phyloP scores from a whole-genome alignment of 2,113 vertebrate genomes.

The Psophia crepitans region DNA sequence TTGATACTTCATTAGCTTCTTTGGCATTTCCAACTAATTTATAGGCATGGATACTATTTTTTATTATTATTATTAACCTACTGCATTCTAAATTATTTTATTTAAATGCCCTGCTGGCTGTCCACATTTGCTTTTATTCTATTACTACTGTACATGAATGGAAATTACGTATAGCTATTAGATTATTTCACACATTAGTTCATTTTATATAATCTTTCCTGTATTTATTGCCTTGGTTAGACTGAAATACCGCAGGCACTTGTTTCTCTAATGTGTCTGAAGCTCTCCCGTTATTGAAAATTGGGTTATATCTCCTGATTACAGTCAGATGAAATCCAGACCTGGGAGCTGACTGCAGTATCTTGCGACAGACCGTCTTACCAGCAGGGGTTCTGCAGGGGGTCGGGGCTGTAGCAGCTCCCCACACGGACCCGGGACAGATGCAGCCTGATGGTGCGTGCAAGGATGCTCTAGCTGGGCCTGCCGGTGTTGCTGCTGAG shows the following conservation, averaged over 20 bases:
- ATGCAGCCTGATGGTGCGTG: accelerated
- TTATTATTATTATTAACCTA: conserved; percentile 35
- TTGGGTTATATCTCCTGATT: conserved; percentile 35
- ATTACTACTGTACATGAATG: conserved; percentile 26
- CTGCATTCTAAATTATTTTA: conserved; percentile 25
- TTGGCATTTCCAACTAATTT: conserved; percentile 42
- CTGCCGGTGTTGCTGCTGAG: accelerated
- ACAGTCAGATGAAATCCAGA: conserved; percentile 8
- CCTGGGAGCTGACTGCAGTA: not conserved
- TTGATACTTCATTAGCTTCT: conserved; percentile 19
- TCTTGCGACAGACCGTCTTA: not conserved
- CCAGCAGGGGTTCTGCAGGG: accelerated
- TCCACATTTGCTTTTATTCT: conserved; percentile 41
- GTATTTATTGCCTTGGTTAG: conserved; percentile 51
- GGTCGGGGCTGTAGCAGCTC: not conserved
- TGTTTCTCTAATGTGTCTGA: conserved; percentile 37
- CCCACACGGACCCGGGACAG: accelerated
- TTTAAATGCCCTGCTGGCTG: conserved; percentile 26
- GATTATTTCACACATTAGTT: conserved; percentile 58
- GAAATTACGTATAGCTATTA: conserved; percentile 19
- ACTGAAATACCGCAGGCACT: conserved; percentile 15
- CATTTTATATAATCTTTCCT: conserved; percentile 43
- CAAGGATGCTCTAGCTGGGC: not conserved
- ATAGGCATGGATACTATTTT: not conserved
- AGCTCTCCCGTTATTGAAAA: not conserved